Evolutionary conservation across 2,888 invertebrate genomes (phyloP).

Genomic region (Chironomus riparius): DNA sequence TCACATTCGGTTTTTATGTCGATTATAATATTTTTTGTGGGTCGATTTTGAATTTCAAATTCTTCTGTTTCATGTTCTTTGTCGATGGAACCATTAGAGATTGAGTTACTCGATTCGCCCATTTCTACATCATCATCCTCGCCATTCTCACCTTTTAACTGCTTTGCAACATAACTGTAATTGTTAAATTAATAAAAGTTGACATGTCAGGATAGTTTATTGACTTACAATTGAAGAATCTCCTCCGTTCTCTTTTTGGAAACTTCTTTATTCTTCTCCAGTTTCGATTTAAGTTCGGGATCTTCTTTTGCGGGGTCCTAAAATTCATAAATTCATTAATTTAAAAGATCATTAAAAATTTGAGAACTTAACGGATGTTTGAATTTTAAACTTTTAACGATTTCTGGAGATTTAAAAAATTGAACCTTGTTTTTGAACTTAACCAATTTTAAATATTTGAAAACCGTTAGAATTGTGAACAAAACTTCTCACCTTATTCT

Average conservation of each 20-base stretch:
- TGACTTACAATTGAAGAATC: constrained; percentile 46
- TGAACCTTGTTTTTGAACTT: not conserved
- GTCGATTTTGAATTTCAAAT: not conserved
- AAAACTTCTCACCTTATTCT: constrained; percentile 32
- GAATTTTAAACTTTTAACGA: too few relatives aligned
- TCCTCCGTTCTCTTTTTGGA: constrained; percentile 45
- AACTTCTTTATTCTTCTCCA: constrained; percentile 49
- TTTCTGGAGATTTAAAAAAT: too few relatives aligned
- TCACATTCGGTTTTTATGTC: not conserved
- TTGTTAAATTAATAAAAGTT: not conserved
- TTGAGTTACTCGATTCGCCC: not conserved
- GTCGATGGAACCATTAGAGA: too few relatives aligned
- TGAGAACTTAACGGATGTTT: too few relatives aligned
- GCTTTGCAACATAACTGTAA: not conserved
- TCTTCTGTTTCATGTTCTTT: too few relatives aligned
- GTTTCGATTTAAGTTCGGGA: constrained; percentile 45
- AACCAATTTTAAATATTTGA: not conserved
- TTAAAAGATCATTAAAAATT: too few relatives aligned
- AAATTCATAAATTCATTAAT: not conserved
- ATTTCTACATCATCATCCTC: not conserved
- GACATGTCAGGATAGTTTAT: not conserved
- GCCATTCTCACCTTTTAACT: not conserved
- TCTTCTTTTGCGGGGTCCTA: constrained; percentile 53
- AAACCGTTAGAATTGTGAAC: too few relatives aligned
- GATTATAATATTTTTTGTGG: not conserved